phyloP scores from a whole-genome alignment of 2,797 vertebrate species.

The Sebastes aleutianus region DNA sequence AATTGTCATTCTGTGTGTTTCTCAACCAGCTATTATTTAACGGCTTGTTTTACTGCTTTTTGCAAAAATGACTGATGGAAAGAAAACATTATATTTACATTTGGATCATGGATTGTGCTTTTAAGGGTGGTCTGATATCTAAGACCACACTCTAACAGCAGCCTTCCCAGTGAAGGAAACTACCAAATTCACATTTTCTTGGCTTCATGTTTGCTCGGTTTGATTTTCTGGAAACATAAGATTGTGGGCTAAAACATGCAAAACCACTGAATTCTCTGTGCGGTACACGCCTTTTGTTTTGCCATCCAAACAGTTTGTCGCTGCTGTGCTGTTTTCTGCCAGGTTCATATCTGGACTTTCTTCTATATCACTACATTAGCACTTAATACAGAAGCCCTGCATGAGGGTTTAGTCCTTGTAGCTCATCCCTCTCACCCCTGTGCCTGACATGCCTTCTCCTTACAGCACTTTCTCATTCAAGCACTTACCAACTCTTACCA shows the following conservation, averaged over 20 bases:
- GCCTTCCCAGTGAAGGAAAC: background rate
- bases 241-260: background rate
- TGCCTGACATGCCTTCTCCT: background rate
- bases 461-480: background rate
- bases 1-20: background rate
- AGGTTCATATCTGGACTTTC: background rate
- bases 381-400: background rate
- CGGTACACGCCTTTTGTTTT: background rate
- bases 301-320: background rate
- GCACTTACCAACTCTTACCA: background rate
- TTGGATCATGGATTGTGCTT: background rate
- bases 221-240: background rate
- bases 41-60: background rate
- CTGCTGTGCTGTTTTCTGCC: background rate
- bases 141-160: background rate
- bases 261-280: background rate
- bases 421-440: background rate
- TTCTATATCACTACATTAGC: background rate
- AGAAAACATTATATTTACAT: background rate
- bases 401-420: slow-evolving; percentile 7
- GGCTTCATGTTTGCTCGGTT: background rate
- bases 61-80: background rate
- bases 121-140: background rate
- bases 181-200: background rate
- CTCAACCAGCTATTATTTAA: background rate